These are phyloP conservation scores for Perodicticus potto DNA, from an alignment of 2,797 vertebrate genomes.

Conservation along the genomic window DNA sequence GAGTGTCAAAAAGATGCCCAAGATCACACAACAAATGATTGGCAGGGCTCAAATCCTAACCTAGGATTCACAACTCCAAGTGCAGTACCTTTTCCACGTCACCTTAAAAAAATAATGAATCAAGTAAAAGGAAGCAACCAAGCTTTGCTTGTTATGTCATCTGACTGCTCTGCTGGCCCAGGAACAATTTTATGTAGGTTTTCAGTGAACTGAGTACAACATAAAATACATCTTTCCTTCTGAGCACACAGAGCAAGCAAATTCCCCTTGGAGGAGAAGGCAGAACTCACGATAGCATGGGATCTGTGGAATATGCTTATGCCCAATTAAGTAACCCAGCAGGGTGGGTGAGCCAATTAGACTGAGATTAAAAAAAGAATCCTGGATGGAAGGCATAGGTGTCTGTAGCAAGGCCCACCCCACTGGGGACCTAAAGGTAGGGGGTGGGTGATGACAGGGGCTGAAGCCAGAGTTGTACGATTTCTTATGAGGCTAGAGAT, in stretches of 20 bases:
- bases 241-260: constrained; percentile 11
- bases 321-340: constrained; percentile 76
- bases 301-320: constrained; percentile 53
- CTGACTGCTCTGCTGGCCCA: constrained; percentile 32
- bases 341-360: constrained; percentile 74
- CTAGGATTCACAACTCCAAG: background rate
- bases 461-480: background rate
- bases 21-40: background rate
- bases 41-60: background rate
- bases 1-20: constrained; percentile 19
- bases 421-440: background rate
- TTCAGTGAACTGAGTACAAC: constrained; percentile 49
- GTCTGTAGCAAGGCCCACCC: constrained; percentile 25
- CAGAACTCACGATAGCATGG: constrained; percentile 33
- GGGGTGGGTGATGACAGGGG: background rate
- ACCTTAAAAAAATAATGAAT: background rate
- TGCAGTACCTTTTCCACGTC: background rate
- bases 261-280: constrained; percentile 68
- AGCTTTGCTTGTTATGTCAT: background rate
- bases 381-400: constrained; percentile 34
- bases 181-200: constrained; percentile 60
- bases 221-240: constrained; percentile 48
- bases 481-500: background rate
- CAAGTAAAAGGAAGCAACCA: background rate
- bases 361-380: constrained; percentile 68